phyloP scores from a whole-genome alignment of 1,140 invertebrate genomes.

The Aphelenchoides fujianensis region DNA sequence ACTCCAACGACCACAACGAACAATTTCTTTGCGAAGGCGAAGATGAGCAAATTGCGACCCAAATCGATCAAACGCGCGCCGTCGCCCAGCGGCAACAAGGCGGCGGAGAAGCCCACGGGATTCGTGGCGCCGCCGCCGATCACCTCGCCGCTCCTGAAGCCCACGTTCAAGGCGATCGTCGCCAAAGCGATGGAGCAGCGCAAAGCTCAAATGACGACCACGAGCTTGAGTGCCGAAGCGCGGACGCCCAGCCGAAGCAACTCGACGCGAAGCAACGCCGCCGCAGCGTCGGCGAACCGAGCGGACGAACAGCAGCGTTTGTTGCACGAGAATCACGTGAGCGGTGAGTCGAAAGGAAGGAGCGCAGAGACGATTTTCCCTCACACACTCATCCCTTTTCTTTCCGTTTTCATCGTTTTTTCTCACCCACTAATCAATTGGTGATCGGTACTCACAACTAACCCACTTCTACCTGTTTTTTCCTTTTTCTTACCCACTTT shows the following conservation, averaged over 20 bases:
- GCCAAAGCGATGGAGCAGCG: conserved; percentile 23
- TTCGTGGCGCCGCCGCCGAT: conserved; percentile 3
- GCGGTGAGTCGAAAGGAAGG: conserved; percentile 13
- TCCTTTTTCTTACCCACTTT: background rate
- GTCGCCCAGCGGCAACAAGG: conserved; percentile 7
- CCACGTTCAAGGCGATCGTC: conserved; percentile 20
- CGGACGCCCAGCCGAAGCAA: background rate
- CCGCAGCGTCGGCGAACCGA: conserved; percentile 1
- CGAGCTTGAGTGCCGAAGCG: background rate
- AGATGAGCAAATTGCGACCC: conserved; percentile 5
- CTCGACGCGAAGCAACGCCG: background rate
- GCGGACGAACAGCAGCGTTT: background rate
- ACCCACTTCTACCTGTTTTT: background rate
- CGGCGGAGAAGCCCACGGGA: background rate
- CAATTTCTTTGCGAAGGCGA: background rate
- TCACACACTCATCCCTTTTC: background rate
- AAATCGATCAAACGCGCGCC: conserved; percentile 15
- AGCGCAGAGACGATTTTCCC: background rate
- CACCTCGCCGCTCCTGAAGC: conserved; percentile 11
- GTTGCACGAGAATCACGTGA: background rate
- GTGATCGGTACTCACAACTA: background rate
- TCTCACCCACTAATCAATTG: background rate
- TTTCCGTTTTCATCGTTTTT: background rate
- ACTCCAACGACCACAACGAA: conserved; percentile 6
- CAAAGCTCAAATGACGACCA: background rate